A percentile compares a stretch with the other conserved stretches of the same genome.
Evolutionary conservation across 2,113 vertebrate species (phyloP).

Genomic region (Choloepus hoffmanni): DNA sequence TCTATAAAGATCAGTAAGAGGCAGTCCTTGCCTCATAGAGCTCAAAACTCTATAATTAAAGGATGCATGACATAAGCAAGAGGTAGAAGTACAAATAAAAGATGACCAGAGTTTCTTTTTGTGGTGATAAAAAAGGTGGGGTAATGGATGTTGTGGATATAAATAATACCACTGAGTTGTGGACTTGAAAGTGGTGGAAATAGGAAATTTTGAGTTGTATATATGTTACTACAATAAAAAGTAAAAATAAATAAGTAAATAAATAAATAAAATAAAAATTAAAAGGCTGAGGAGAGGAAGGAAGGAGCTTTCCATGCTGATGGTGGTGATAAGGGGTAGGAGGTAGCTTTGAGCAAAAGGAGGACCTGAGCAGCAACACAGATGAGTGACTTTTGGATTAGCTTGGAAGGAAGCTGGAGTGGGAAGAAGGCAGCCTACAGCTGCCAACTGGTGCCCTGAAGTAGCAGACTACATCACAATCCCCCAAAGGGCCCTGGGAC

Average conservation of each 20-base stretch:
- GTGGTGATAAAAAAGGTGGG: no score
- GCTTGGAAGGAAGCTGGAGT: background rate
- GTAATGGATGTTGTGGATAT: no score
- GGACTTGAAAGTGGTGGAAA: no score
- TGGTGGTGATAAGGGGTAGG: no score
- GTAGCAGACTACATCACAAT: accelerated
- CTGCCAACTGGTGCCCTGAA: background rate
- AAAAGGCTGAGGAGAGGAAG: background rate
- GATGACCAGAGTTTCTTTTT: no score
- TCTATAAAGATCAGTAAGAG: background rate
- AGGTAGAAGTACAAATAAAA: background rate
- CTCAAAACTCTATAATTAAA: background rate
- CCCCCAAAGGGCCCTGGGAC: accelerated
- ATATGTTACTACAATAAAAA: background rate
- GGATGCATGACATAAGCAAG: background rate
- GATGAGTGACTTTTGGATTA: no score
- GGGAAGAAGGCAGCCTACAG: background rate
- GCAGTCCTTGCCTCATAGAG: background rate
- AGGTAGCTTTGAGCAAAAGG: background rate
- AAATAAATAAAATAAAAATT: background rate
- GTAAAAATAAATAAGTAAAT: background rate
- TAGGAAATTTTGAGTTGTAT: no score
- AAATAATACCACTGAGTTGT: no score
- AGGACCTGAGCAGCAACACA: background rate
- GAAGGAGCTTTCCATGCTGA: background rate